phyloP scores from a whole-genome alignment of 2,797 vertebrate species.

The Glossophaga mutica region DNA sequence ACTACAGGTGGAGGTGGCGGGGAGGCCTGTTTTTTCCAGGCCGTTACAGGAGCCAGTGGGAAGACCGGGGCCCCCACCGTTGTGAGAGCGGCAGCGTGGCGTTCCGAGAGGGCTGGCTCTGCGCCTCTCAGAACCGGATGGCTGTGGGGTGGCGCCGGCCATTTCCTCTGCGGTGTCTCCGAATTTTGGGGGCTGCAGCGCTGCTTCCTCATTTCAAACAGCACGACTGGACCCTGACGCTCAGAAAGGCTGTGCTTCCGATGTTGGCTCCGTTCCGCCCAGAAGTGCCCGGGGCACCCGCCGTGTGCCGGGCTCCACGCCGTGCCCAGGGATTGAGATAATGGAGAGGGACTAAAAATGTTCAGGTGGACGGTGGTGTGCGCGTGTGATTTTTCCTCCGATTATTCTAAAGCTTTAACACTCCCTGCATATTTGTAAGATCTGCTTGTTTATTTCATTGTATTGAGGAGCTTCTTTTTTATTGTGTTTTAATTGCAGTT shows the following conservation, averaged over 20 bases:
- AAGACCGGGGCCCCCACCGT: neutral
- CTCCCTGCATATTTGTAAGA: neutral
- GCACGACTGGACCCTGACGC: accelerated
- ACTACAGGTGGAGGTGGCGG: neutral
- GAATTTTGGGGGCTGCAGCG: neutral
- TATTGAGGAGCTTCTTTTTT: too few relatives aligned
- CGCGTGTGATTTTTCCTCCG: neutral
- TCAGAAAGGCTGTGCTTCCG: too few relatives aligned
- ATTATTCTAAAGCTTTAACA: neutral
- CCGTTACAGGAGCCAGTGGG: accelerated
- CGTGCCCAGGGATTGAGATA: too few relatives aligned
- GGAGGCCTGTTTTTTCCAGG: neutral
- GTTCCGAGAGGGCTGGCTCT: neutral
- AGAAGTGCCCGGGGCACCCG: neutral
- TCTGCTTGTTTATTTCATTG: neutral
- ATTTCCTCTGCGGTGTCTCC: neutral
- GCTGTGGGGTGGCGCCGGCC: neutral
- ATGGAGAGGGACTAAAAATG: neutral
- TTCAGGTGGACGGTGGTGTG: neutral
- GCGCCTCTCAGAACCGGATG: too few relatives aligned
- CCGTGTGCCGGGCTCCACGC: neutral
- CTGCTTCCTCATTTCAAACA: neutral
- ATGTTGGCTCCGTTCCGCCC: neutral
- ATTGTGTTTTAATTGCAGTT: neutral
- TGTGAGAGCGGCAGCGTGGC: neutral